Evolutionary conservation across 2,797 vertebrate genomes (phyloP), one percentile per base, ranked within the genome.

Genomic region (Diglossa cyanea): DNA sequence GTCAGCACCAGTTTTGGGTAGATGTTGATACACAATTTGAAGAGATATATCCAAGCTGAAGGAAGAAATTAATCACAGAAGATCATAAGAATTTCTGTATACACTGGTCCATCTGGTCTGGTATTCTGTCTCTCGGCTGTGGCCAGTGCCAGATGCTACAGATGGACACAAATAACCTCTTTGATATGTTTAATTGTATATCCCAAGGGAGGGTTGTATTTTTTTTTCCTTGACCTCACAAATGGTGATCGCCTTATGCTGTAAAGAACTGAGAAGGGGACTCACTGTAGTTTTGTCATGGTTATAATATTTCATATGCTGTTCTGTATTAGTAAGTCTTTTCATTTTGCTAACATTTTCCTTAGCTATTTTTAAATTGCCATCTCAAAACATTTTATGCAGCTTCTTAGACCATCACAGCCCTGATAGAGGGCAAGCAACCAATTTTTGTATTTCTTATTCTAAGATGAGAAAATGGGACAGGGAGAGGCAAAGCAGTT

Each of bases 31-130:
- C 24, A 55, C 66, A 88, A 91, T 93, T 94, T 88, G 79, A 86
- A 90, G 35, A 95, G 89, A 88, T 76, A 44, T 81, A 86, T 76
- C 58, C 66, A 90, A 95, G 73, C 89, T 86, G 79, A 96, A 96
- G 91, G 94, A 96, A 95, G 79, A 95, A 96, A 95, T 94, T 94
- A 93, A 91, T 94, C 85, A 81, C 62, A 88, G 40, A 73, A 91
- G 70, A 93, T 96, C 37, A 62, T 78, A 91, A 86, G 88, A 88
- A 93, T 94, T 95, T 81, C 66, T 7, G 31, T 94, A 42, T 51
- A 30, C 66, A 30, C 60, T 73, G 25, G 79, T 91, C 96, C 91
- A 90, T 96, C 95, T 96, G 94, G 76, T 86, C 81, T 91, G 42
- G 57, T 95, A 48, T 89, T 93, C 84, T 80, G 48, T 92, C 75